Conservation (phyloP, 1,140 invertebrate species). For the Drosophila seguyi region DNA sequence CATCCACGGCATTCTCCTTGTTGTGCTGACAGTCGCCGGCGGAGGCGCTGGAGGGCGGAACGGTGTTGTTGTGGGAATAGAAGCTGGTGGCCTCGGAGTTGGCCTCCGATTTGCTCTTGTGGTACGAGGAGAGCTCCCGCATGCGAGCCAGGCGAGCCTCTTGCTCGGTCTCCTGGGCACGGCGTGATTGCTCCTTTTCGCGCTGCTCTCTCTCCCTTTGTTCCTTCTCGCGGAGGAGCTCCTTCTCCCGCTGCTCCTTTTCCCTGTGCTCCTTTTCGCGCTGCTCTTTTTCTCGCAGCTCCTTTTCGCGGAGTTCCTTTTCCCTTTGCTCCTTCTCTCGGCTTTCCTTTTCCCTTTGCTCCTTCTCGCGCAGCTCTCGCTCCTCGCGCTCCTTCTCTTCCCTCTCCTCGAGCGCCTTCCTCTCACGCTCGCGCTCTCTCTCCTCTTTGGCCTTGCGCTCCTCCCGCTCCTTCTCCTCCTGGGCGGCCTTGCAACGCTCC, state of each 20-base stretch:
- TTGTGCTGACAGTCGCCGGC: constrained; percentile 69
- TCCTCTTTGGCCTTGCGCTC: constrained; percentile 75
- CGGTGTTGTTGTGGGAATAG: constrained; percentile 51
- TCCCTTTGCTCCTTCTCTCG: constrained; percentile 54
- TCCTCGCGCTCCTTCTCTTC: constrained; percentile 75
- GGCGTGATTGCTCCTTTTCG: constrained; percentile 36
- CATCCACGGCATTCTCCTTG: constrained; percentile 74
- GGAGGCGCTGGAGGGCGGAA: constrained; percentile 29
- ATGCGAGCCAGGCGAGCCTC: constrained; percentile 66
- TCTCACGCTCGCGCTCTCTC: constrained; percentile 82
- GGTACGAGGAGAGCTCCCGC: constrained; percentile 68
- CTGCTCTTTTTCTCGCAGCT: constrained; percentile 57
- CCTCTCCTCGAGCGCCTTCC: constrained; percentile 85
- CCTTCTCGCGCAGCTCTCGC: constrained; percentile 81
- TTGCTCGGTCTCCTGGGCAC: constrained; percentile 26
- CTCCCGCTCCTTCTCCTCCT: constrained; percentile 74
- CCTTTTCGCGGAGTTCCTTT: constrained; percentile 6
- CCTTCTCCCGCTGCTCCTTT: background rate
- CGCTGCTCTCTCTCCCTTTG: constrained; percentile 47
- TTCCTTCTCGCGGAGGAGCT: constrained; percentile 38
- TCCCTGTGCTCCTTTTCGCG: background rate
- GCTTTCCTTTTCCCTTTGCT: constrained; percentile 66
- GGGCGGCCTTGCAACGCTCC: constrained; percentile 47
- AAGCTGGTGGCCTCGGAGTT: constrained; percentile 60
- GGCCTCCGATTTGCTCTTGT: constrained; percentile 67